phyloP scores from a whole-genome alignment of 1,140 invertebrate species.

The Paraescarpia echinospica region DNA sequence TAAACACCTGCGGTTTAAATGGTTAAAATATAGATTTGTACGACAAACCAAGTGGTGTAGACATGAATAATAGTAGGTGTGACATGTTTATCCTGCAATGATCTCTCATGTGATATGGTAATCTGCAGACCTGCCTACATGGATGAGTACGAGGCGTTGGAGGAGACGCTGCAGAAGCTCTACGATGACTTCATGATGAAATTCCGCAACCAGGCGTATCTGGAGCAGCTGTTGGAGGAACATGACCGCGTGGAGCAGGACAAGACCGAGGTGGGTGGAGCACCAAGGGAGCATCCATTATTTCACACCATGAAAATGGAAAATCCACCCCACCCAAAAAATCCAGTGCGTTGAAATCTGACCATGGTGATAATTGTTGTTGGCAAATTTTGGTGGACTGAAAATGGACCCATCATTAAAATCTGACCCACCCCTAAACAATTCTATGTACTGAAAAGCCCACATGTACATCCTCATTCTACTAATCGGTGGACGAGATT shows the following conservation, averaged over 20 bases:
- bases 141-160: slow-evolving; percentile 91
- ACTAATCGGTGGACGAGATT: too few species aligned
- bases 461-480: too few species aligned
- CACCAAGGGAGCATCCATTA: neutral
- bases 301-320: slow-evolving; percentile 7
- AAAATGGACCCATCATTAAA: neutral
- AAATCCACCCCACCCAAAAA: neutral
- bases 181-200: slow-evolving; percentile 88
- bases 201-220: slow-evolving; percentile 81
- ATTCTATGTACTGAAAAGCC: too few species aligned
- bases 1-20: too few species aligned
- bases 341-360: neutral
- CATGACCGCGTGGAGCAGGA: slow-evolving; percentile 71
- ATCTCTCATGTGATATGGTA: too few species aligned
- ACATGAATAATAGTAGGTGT: neutral
- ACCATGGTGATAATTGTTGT: neutral
- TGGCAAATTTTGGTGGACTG: neutral
- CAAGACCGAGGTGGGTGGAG: slow-evolving; percentile 64
- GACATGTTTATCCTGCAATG: neutral
- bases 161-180: slow-evolving; percentile 79
- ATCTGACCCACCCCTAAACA: neutral
- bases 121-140: slow-evolving; percentile 86
- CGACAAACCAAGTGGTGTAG: neutral
- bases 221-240: slow-evolving; percentile 77
- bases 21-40: slow-evolving; percentile 8